Base-by-base conservation (phyloP, 2,888 invertebrate genomes). In the Glyphotaelius pellucidus region DNA sequence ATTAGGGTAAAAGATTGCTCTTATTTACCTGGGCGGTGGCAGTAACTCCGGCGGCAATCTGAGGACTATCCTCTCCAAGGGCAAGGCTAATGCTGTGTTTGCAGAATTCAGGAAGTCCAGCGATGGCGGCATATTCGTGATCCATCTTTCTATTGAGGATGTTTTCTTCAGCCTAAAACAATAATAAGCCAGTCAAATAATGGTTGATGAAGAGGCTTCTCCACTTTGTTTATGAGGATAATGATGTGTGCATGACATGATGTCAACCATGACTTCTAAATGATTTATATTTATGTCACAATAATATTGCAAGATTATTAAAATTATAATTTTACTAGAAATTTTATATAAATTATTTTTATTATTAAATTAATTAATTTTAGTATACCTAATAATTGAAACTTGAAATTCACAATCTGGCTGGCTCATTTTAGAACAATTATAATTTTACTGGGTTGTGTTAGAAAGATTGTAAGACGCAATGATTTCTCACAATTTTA, bases 101-200 rank as follows among this genome's bases (percentile, higher is more conserved):
- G 94, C 98, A 98, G 95, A 98, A 99, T 3, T 98, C 97, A 1
- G 98, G 96, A 81, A 97, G 95, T 80, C 99, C 99, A 91, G 97
- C 97, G 94, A 99, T 99, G 0, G 99, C 98, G 3, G 98, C 98
- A 95, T 99, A 99, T 95, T 99, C 99, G 94, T 99, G 98, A 95
- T 99, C 99, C 94, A 99, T 94, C 47, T 96, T 96, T 94, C 97
- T 97, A 0, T 95, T 94, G 92, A 96, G 94, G 15, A 99, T 94
- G 87, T 96, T 96, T 93, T 98, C 97, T 95, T 99, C 99, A 9
- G 99, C 99, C 98, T 98, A 94, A 35, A 94, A 94, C n/a, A 83
- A 32, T 32, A 32, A 83, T 32, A 19, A 83, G 81, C 81, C 30
- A 81, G 81, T 32, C 67, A 67, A 67, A 67, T 67, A 25, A 67